Percentiles rank a stretch among this genome's conserved stretches.
Conservation (phyloP, 2,113 vertebrate genomes). For the Periophthalmus modestus region DNA sequence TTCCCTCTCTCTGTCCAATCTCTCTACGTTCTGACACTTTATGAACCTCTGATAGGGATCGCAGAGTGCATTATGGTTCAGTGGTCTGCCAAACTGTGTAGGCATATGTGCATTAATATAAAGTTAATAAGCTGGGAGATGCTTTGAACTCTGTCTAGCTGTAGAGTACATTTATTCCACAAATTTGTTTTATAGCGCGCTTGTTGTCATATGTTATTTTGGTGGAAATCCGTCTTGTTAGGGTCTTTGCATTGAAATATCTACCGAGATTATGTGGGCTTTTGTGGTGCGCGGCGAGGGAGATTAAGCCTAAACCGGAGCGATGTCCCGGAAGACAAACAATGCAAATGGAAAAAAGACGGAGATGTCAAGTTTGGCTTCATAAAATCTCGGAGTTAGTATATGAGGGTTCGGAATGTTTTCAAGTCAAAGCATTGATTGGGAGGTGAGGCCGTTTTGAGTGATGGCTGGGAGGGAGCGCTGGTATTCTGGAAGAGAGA, state of each 20-base stretch:
- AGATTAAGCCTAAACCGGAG: constrained; percentile 35
- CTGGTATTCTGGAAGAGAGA: constrained; percentile 83
- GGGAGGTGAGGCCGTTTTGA: constrained; percentile 64
- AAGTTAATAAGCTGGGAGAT: constrained; percentile 27
- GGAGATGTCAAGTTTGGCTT: constrained; percentile 38
- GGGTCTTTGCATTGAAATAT: constrained; percentile 58
- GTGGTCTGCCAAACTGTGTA: constrained; percentile 10
- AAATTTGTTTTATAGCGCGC: constrained; percentile 39
- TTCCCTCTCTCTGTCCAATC: constrained; percentile 47
- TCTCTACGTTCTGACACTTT: constrained; percentile 50
- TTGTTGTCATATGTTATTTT: constrained; percentile 57
- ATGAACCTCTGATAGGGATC: constrained; percentile 64
- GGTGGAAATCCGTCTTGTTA: constrained; percentile 44
- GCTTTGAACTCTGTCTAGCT: constrained; percentile 18
- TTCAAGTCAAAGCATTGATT: constrained; percentile 68
- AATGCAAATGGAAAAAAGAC: constrained; percentile 33
- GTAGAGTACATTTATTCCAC: constrained; percentile 17
- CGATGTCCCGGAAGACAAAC: constrained; percentile 29
- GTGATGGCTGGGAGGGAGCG: constrained; percentile 67
- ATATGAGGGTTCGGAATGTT: constrained; percentile 55
- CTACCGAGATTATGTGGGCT: constrained; percentile 49
- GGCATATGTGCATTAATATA: constrained; percentile 7
- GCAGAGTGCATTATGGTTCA: constrained; percentile 51
- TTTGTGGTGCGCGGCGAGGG: constrained; percentile 33
- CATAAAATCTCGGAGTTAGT: constrained; percentile 33